Conservation (phyloP, 2,888 invertebrate species). For the Plebejus anna region DNA sequence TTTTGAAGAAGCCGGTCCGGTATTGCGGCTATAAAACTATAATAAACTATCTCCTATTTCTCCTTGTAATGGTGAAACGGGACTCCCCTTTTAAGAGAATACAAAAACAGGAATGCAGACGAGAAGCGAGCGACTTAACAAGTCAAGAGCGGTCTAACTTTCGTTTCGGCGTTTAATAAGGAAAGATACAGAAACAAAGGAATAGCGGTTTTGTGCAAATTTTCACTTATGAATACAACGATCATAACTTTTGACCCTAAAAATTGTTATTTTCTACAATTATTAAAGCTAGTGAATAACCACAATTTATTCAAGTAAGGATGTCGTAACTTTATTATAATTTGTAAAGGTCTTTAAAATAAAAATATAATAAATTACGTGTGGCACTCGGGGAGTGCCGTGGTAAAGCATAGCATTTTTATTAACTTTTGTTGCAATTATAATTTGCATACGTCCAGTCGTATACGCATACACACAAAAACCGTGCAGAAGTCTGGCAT, state of each 20-base stretch:
- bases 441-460: no score
- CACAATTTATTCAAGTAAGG: no score
- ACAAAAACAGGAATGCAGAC: slow-evolving; percentile 16
- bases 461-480: no score
- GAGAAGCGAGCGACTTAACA: slow-evolving; percentile 12
- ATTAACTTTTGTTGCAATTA: no score
- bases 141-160: slow-evolving; percentile 15
- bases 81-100: not conserved
- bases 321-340: no score
- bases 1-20: not conserved
- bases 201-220: slow-evolving; percentile 10
- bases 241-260: not conserved
- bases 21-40: not conserved
- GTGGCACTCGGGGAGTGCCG: no score
- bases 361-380: no score
- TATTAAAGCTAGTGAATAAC: no score
- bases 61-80: not conserved
- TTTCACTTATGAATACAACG: not conserved
- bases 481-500: no score
- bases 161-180: slow-evolving; percentile 19
- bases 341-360: no score
- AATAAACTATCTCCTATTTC: not conserved
- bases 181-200: slow-evolving; percentile 16
- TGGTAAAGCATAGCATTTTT: no score
- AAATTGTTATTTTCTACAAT: not conserved